Evolutionary conservation across 2,888 invertebrate species (phyloP).

Genomic region (Trichopria drosophilae): DNA sequence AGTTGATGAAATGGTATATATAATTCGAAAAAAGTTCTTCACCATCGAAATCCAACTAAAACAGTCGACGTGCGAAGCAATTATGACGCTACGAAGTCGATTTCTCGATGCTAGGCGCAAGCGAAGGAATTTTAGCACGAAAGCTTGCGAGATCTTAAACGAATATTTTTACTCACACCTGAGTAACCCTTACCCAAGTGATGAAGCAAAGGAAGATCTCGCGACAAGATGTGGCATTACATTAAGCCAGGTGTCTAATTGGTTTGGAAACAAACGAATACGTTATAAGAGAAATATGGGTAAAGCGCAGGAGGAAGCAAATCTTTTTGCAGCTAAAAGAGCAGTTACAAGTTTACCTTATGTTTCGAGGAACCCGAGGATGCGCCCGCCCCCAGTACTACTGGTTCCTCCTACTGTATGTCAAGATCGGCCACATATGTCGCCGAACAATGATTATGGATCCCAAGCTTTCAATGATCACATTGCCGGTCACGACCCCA

Average conservation of each 20-base stretch:
- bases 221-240: constrained; percentile 99
- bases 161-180: constrained; percentile 99
- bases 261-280: constrained; percentile 99
- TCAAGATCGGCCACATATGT: no score
- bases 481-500: no score
- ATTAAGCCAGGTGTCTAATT: constrained; percentile 96
- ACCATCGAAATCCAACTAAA: constrained; percentile 98
- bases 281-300: constrained; percentile 99
- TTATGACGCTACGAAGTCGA: constrained; percentile 94
- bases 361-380: no score
- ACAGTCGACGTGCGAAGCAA: constrained; percentile 99
- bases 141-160: constrained; percentile 98
- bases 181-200: constrained; percentile 99
- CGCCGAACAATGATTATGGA: no score
- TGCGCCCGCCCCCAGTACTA: no score
- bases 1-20: constrained; percentile 98
- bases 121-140: constrained; percentile 98
- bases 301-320: constrained; percentile 99
- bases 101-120: constrained; percentile 80
- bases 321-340: constrained; percentile 97
- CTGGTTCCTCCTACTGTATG: no score
- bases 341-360: no score
- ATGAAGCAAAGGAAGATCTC: constrained; percentile 99
- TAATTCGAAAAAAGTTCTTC: constrained; percentile 97
- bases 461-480: no score